phyloP scores from a whole-genome alignment of 2,113 vertebrate species.

The Ceyx cyanopectus region DNA sequence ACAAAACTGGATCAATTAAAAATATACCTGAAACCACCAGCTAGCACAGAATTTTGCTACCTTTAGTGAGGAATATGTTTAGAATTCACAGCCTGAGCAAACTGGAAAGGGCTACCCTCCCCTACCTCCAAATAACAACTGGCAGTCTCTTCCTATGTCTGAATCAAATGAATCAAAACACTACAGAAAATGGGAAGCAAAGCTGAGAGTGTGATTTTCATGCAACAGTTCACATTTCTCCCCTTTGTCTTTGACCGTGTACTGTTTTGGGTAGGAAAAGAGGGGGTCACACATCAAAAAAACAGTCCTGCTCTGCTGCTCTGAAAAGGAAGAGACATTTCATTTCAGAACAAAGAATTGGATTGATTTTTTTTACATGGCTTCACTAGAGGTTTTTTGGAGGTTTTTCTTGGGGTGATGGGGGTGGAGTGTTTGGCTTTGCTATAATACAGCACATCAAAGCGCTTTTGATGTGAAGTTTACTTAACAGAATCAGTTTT shows the following conservation, averaged over 20 bases:
- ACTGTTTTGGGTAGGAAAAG: conserved; percentile 39
- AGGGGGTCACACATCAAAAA: conserved; percentile 26
- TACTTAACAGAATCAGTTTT: conserved; percentile 74
- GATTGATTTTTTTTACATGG: conserved; percentile 23
- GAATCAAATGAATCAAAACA: not conserved
- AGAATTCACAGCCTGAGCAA: not conserved
- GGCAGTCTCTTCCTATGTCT: not conserved
- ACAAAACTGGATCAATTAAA: not conserved
- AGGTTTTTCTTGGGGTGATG: conserved; percentile 50
- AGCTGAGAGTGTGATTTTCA: not conserved
- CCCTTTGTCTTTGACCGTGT: not conserved
- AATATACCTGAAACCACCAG: not conserved
- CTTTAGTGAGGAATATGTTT: not conserved
- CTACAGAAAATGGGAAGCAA: not conserved
- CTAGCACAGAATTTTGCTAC: not conserved
- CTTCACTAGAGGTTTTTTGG: conserved; percentile 52
- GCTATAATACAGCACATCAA: conserved; percentile 72
- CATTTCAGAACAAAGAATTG: conserved; percentile 69
- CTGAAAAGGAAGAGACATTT: conserved; percentile 59
- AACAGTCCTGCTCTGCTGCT: not conserved
- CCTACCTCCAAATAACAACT: not conserved
- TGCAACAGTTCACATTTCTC: not conserved
- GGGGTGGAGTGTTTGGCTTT: conserved; percentile 69
- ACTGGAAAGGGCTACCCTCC: not conserved
- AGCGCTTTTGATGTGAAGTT: conserved; percentile 76